Percentiles rank a stretch among this genome's conserved stretches.
phyloP scores from a whole-genome alignment of 2,888 invertebrate species.

The Hipparchia sbordonii region DNA sequence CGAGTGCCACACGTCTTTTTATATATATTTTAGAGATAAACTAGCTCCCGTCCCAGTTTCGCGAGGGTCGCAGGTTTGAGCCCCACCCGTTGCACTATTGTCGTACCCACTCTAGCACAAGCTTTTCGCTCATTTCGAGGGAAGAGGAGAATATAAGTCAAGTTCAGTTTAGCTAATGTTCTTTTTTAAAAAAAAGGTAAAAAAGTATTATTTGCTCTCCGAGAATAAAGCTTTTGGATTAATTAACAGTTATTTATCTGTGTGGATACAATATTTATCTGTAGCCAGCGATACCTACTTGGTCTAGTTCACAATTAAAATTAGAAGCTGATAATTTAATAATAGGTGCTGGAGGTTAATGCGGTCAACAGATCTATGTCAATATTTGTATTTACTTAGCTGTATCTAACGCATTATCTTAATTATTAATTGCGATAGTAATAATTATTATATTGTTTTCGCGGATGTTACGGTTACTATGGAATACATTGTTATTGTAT shows the following conservation, averaged over 20 bases:
- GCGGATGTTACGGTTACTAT: constrained; percentile 47
- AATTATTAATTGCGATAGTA: constrained; percentile 49
- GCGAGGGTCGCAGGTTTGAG: no score
- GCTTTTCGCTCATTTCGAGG: no score
- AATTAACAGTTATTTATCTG: neutral
- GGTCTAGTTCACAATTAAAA: constrained; percentile 51
- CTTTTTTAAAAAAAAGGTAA: no score
- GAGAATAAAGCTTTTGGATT: no score
- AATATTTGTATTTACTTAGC: constrained; percentile 69
- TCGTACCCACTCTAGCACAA: no score
- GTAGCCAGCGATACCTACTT: constrained; percentile 34
- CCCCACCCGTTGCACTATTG: no score
- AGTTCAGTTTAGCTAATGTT: no score
- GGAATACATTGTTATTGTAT: constrained; percentile 44
- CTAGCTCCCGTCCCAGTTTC: no score
- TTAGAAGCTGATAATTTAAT: constrained; percentile 63
- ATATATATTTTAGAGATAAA: no score
- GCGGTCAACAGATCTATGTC: constrained; percentile 75
- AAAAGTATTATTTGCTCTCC: no score
- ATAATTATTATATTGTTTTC: constrained; percentile 43
- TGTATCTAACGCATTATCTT: constrained; percentile 44
- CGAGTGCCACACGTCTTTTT: no score
- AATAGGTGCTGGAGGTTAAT: constrained; percentile 74
- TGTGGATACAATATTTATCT: constrained; percentile 32
- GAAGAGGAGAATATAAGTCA: no score